Percentiles rank a stretch among this genome's conserved stretches.
Conservation (phyloP, 1,140 invertebrate species). For the Hormaphis cornu region DNA sequence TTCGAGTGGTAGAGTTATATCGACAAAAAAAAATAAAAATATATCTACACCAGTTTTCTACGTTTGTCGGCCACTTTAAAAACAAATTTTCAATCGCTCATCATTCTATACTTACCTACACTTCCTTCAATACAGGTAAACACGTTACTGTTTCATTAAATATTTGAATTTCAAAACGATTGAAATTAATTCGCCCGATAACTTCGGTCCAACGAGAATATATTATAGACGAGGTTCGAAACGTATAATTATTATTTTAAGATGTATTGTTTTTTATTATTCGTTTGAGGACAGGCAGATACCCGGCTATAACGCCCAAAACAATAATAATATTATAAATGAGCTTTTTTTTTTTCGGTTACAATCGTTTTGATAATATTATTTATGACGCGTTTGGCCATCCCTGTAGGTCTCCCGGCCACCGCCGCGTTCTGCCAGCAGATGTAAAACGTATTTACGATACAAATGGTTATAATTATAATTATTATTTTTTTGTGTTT, state of each 20-base stretch:
- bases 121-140: too few relatives aligned
- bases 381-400: constrained; percentile 15
- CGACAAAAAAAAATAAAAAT: background rate
- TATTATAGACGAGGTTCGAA: too few relatives aligned
- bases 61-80: too few relatives aligned
- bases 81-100: too few relatives aligned
- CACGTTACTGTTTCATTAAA: too few relatives aligned
- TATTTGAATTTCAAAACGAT: too few relatives aligned
- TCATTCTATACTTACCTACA: too few relatives aligned
- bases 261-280: background rate
- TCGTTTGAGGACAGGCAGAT: background rate
- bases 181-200: too few relatives aligned
- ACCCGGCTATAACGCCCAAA: too few relatives aligned
- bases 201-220: too few relatives aligned
- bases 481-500: background rate
- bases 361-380: constrained; percentile 18
- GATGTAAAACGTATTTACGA: constrained; percentile 29
- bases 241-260: background rate
- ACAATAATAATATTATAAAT: background rate
- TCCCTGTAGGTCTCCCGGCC: background rate
- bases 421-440: background rate
- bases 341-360: background rate
- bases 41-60: too few relatives aligned
- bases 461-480: constrained; percentile 21
- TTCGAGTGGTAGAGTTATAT: too few relatives aligned